Evolutionary conservation across 2,888 invertebrate genomes (phyloP), one percentile per base, ranked within the genome.

Genomic region (Sturmia bella): DNA sequence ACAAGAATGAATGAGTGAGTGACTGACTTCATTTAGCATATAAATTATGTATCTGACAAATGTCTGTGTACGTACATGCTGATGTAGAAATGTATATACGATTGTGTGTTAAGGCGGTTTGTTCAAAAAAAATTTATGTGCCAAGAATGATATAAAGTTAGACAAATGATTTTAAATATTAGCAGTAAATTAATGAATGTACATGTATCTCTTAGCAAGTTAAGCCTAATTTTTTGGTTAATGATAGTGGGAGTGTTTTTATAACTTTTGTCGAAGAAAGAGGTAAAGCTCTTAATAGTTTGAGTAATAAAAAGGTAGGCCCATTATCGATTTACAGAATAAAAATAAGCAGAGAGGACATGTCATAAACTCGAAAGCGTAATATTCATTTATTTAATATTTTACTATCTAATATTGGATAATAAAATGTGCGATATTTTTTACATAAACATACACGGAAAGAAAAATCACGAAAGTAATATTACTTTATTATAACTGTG

Each of bases 1-100:
- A 15, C 39, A 4, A 41, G 17, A 41, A 12, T 32, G 48, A 45
- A 39, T 66, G 50, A 59, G 50, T 41, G 57, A 32, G 24, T 24
- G 52, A 52, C 72, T 73, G 73, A 73, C 73, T 64, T 79, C 57
- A 72, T 84, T 80, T 83, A 75, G 83, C 84, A 84, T 85, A 84
- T 84, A 85, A 85, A 85, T 85, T n/a, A n/a, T n/a, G n/a, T 85
- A 85, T 83, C 64, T 79, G 56, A 50, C 64, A 83, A 83, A 83
- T 82, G n/a, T n/a, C n/a, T n/a, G n/a, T n/a, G n/a, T n/a, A n/a
- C n/a, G n/a, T n/a, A n/a, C n/a, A n/a, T n/a, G n/a, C n/a, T n/a
- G n/a, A 80, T 70, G 45, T 75, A 75, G 78, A 78, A 78, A 82
- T 61, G 77, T 61, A 77, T 66, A 64, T 39, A 68, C 74, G 24